These are phyloP conservation scores for Synchiropus splendidus DNA, from an alignment of 2,113 vertebrate genomes.

Conservation along the genomic window DNA sequence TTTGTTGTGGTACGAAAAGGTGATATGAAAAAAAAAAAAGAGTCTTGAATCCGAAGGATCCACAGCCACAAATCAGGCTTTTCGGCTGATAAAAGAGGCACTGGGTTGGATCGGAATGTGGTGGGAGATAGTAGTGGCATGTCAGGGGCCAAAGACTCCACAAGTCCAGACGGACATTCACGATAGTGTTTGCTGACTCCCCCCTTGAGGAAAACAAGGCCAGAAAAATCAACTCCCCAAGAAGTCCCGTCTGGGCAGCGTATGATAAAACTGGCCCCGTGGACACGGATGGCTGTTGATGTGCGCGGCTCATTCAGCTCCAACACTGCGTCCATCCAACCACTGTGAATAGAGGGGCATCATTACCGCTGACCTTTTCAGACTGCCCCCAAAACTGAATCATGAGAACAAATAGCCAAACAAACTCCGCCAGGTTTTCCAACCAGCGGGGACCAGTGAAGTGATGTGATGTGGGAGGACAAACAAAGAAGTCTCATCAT, in stretches of 20 bases:
- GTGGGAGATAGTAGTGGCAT: conserved; percentile 44
- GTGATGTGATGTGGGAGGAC: neutral
- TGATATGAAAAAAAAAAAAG: conserved; percentile 24
- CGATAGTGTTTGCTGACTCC: conserved; percentile 35
- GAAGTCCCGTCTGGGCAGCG: no score
- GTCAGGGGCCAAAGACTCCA: conserved; percentile 47
- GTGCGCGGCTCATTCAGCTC: conserved; percentile 11
- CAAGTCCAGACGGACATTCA: conserved; percentile 28
- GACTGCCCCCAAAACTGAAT: conserved; percentile 43
- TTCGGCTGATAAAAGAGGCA: conserved; percentile 41
- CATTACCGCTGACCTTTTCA: conserved; percentile 61
- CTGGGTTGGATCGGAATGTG: conserved; percentile 52
- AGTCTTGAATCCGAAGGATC: conserved; percentile 25
- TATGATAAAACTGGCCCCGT: no score
- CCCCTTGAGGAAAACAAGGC: conserved; percentile 5
- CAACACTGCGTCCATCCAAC: conserved; percentile 30
- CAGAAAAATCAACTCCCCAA: no score
- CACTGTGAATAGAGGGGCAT: conserved; percentile 31
- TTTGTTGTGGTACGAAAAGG: conserved; percentile 29
- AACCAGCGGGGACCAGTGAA: conserved; percentile 1
- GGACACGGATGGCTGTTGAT: neutral
- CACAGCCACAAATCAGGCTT: conserved; percentile 49
- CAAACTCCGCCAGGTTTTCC: no score
- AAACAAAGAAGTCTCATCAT: no score
- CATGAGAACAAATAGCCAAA: conserved; percentile 34